phyloP scores from a whole-genome alignment of 1,140 invertebrate species.

The Drosophila takahashii region DNA sequence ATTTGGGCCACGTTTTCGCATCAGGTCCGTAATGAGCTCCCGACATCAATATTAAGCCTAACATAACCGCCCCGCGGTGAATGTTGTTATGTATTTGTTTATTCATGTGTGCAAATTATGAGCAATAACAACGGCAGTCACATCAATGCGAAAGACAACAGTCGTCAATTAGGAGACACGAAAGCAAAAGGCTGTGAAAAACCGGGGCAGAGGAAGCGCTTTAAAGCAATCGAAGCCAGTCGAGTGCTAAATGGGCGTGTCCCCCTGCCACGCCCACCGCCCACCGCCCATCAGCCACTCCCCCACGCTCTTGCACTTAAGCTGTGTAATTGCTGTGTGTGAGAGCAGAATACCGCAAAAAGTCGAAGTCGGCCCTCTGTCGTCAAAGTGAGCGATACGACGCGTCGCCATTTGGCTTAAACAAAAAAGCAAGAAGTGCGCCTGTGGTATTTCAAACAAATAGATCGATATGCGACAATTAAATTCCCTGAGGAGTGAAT shows the following conservation, averaged over 20 bases:
- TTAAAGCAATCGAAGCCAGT: constrained; percentile 70
- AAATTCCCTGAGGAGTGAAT: constrained; percentile 11
- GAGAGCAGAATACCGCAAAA: constrained; percentile 41
- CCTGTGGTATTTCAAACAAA: background rate
- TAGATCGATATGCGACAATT: constrained; percentile 25
- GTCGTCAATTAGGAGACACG: constrained; percentile 45
- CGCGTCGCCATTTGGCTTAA: constrained; percentile 46
- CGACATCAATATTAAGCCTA: constrained; percentile 23
- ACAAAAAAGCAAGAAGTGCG: constrained; percentile 14
- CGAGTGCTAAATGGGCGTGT: constrained; percentile 44
- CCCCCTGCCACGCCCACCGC: constrained; percentile 26
- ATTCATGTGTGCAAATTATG: constrained; percentile 61
- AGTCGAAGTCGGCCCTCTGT: constrained; percentile 47
- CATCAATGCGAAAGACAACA: constrained; percentile 31
- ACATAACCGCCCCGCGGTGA: constrained; percentile 14
- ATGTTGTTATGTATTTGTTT: constrained; percentile 52
- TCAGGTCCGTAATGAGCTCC: constrained; percentile 26
- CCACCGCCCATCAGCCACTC: constrained; percentile 10
- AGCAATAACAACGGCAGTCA: constrained; percentile 23
- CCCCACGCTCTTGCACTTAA: constrained; percentile 40
- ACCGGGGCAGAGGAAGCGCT: constrained; percentile 20
- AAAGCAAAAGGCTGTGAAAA: constrained; percentile 11
- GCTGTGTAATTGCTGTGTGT: constrained; percentile 62
- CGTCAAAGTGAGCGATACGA: constrained; percentile 36
- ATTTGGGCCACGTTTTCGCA: constrained; percentile 28